Conservation (phyloP, 2,888 invertebrate genomes). For the Adineta ricciae region DNA sequence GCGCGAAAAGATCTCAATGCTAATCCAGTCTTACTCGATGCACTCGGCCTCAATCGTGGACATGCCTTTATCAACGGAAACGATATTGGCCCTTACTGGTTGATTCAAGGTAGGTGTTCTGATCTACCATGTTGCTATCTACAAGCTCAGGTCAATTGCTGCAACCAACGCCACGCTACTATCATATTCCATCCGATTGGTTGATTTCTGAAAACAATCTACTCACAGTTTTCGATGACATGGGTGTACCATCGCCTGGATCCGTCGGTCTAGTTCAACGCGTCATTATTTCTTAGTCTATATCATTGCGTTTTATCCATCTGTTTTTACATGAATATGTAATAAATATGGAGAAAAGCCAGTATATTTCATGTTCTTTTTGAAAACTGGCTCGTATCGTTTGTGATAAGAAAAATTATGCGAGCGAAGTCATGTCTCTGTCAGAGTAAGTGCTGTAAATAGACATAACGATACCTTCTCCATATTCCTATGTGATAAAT, state of each 20-base stretch:
- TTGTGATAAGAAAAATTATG: too few relatives aligned
- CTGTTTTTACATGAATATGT: too few relatives aligned
- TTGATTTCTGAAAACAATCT: not conserved
- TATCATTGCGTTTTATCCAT: too few relatives aligned
- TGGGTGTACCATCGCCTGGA: not conserved
- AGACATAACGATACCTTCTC: too few relatives aligned
- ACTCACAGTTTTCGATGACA: not conserved
- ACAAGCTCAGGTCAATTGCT: not conserved
- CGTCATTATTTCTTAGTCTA: not conserved
- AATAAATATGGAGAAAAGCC: too few relatives aligned
- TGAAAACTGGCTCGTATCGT: too few relatives aligned
- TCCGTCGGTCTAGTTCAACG: not conserved
- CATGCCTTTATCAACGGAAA: conserved; percentile 52
- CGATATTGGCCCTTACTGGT: conserved; percentile 57
- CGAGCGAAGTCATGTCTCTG: too few relatives aligned
- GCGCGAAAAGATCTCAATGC: not conserved
- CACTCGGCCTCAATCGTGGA: conserved; percentile 40
- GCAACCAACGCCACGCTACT: not conserved
- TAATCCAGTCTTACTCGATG: not conserved
- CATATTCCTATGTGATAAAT: too few relatives aligned
- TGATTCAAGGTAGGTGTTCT: conserved; percentile 47
- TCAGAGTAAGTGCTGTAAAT: too few relatives aligned
- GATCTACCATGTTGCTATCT: not conserved
- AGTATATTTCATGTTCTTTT: too few relatives aligned
- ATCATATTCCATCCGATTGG: not conserved